Conservation (phyloP, 2,888 invertebrate genomes). For the Dendrolimus houi region DNA sequence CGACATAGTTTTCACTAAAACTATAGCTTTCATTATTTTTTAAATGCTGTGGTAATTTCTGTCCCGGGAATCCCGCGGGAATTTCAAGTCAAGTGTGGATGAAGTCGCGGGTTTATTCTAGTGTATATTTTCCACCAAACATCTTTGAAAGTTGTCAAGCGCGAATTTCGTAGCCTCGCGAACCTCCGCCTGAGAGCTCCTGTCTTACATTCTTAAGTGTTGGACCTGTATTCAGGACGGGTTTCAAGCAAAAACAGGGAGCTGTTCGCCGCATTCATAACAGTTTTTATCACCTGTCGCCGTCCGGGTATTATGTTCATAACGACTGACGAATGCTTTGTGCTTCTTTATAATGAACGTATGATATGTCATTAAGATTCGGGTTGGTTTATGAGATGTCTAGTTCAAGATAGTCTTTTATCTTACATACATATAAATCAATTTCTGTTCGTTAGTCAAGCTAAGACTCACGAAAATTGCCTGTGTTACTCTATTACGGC, state of each 20-base stretch:
- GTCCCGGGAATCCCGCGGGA: no score
- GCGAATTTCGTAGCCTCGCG: background rate
- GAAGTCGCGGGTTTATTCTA: no score
- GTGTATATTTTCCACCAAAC: background rate
- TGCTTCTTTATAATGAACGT: constrained; percentile 5
- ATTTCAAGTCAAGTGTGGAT: no score
- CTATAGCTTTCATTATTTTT: no score
- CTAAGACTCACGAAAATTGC: no score
- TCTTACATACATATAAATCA: no score
- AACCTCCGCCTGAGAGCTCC: constrained; percentile 8
- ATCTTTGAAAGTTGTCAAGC: background rate
- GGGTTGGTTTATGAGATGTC: background rate
- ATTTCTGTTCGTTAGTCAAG: no score
- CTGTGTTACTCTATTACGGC: no score
- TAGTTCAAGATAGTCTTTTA: background rate
- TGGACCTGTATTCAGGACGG: constrained; percentile 44
- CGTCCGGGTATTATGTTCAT: constrained; percentile 38
- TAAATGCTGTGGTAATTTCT: no score
- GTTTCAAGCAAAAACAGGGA: constrained; percentile 52
- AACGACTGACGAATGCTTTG: constrained; percentile 33
- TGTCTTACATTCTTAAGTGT: constrained; percentile 45
- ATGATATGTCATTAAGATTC: background rate
- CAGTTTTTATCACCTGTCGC: constrained; percentile 62
- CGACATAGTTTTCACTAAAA: no score
- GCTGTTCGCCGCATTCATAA: constrained; percentile 52